These are phyloP conservation scores for Arbacia lixula DNA, from an alignment of 53 echinoderm and acorn worm species.

Conservation along the genomic window DNA sequence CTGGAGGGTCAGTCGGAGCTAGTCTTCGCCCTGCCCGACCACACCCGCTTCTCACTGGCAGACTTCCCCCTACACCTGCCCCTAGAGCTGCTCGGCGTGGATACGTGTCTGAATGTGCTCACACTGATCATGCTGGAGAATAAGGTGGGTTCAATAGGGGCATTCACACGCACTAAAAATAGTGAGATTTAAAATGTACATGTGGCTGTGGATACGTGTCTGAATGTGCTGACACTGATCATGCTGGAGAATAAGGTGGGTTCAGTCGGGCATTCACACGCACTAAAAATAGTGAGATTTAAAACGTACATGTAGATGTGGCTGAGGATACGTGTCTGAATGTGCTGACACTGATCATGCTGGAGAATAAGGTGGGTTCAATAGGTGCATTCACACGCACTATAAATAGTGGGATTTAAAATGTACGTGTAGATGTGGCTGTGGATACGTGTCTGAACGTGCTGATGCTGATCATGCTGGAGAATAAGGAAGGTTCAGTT, in stretches of 20 bases:
- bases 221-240: constrained; percentile 88
- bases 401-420: too few relatives aligned
- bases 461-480: constrained; percentile 88
- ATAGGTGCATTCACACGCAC: too few relatives aligned
- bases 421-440: too few relatives aligned
- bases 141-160: too few relatives aligned
- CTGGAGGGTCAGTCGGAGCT: constrained; percentile 75
- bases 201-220: constrained; percentile 99
- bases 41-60: constrained; percentile 94
- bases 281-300: too few relatives aligned
- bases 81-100: constrained; percentile 92
- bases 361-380: constrained; percentile 97
- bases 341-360: constrained; percentile 90
- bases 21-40: constrained; percentile 93
- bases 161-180: too few relatives aligned
- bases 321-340: constrained; percentile 95
- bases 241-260: constrained; percentile 96
- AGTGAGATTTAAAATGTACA: too few relatives aligned
- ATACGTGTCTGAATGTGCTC: constrained; percentile 91
- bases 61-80: constrained; percentile 97
- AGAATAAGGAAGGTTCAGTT: constrained; percentile 97
- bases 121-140: constrained; percentile 93
- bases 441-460: constrained; percentile 96
- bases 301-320: too few relatives aligned
- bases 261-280: too few relatives aligned